A percentile compares a stretch with the other conserved stretches of the same genome.
These are phyloP conservation scores for Agriopis aurantiaria DNA, from an alignment of 2,888 invertebrate species.

Conservation along the genomic window DNA sequence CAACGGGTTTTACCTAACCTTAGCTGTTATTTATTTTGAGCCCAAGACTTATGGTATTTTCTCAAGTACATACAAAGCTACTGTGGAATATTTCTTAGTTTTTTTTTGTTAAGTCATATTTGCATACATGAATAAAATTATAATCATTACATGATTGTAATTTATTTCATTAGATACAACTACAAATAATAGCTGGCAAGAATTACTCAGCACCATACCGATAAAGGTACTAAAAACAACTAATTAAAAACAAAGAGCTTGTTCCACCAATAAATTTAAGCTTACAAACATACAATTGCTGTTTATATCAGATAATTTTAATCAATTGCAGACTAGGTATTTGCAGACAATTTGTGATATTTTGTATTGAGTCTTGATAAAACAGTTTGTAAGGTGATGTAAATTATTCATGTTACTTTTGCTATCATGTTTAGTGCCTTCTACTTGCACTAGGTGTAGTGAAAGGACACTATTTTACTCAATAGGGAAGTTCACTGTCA, in stretches of 20 bases:
- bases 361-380: conserved; percentile 35
- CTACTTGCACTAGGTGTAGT: conserved; percentile 24
- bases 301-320: neutral
- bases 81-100: neutral
- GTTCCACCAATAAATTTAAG: neutral
- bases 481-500: conserved; percentile 20
- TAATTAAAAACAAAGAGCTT: neutral
- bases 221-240: neutral
- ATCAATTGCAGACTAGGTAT: neutral
- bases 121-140: neutral
- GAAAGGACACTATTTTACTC: conserved; percentile 28
- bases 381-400: conserved; percentile 38
- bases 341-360: conserved; percentile 15
- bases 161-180: neutral
- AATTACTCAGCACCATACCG: neutral
- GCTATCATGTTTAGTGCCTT: conserved; percentile 33
- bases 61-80: neutral
- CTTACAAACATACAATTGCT: neutral
- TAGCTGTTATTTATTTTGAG: conserved; percentile 2
- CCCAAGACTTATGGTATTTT: conserved; percentile 1
- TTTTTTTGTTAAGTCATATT: neutral
- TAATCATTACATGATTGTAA: neutral
- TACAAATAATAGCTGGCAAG: neutral
- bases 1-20: neutral
- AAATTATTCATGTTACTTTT: conserved; percentile 38